These are phyloP conservation scores for Phocoena phocoena DNA, from an alignment of 2,113 vertebrate species.

Conservation along the genomic window DNA sequence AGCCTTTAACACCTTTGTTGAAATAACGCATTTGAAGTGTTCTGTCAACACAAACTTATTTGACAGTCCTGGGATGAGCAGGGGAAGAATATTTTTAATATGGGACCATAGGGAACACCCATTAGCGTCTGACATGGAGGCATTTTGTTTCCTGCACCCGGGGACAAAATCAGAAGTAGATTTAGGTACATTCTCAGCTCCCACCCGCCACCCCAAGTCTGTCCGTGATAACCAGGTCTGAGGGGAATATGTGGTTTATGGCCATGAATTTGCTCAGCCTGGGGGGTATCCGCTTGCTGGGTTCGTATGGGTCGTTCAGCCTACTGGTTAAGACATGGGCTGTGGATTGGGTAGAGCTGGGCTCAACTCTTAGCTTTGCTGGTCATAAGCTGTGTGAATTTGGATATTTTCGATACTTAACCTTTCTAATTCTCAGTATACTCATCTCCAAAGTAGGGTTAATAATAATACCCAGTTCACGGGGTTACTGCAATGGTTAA, in stretches of 20 bases:
- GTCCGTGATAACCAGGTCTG: neutral
- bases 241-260: neutral
- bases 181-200: neutral
- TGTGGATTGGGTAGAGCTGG: no score
- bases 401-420: neutral
- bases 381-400: neutral
- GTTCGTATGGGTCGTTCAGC: neutral
- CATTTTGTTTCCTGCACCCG: neutral
- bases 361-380: neutral
- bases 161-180: neutral
- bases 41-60: slow-evolving; percentile 20
- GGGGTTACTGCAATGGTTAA: neutral
- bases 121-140: neutral
- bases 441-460: neutral
- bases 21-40: neutral
- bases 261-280: neutral
- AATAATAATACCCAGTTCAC: neutral
- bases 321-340: neutral
- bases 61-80: neutral
- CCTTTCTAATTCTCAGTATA: neutral
- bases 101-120: neutral
- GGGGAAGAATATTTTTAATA: neutral
- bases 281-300: neutral
- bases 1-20: neutral
- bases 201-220: neutral